phyloP scores from a whole-genome alignment of 2,888 invertebrate genomes.

The Diarsia rubi region DNA sequence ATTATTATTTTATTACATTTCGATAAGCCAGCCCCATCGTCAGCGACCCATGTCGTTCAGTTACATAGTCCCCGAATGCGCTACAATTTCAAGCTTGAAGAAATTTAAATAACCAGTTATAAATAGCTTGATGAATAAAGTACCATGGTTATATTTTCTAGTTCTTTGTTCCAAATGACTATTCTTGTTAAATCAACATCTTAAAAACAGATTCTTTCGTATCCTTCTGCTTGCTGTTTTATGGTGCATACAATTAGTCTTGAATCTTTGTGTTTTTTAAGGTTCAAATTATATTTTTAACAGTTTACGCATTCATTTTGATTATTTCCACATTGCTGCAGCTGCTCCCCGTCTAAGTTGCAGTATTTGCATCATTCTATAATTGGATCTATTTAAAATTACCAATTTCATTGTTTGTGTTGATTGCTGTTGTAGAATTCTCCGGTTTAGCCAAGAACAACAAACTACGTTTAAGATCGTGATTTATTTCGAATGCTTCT shows the following conservation, averaged over 20 bases:
- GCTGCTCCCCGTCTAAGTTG: background rate
- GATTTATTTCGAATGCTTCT: background rate
- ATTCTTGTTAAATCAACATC: background rate
- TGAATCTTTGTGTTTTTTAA: background rate
- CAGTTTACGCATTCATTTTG: background rate
- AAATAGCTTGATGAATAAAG: background rate
- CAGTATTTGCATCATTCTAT: background rate
- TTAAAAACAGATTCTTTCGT: background rate
- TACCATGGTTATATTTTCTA: background rate
- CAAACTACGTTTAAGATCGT: background rate
- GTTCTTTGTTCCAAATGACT: background rate
- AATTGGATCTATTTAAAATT: background rate
- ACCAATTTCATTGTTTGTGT: background rate
- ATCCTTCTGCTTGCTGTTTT: background rate
- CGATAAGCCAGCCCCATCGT: conserved; percentile 1
- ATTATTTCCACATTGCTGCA: background rate
- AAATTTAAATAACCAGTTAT: conserved; percentile 39
- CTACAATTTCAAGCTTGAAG: conserved; percentile 17
- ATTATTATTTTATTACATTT: background rate
- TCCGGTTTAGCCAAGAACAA: background rate
- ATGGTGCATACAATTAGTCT: background rate
- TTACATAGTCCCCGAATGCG: background rate
- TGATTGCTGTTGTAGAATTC: conserved; percentile 1
- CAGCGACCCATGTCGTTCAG: background rate
- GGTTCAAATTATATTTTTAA: background rate